These are phyloP conservation scores for Ridgeia piscesae DNA, from an alignment of 1,140 invertebrate genomes.

Conservation along the genomic window DNA sequence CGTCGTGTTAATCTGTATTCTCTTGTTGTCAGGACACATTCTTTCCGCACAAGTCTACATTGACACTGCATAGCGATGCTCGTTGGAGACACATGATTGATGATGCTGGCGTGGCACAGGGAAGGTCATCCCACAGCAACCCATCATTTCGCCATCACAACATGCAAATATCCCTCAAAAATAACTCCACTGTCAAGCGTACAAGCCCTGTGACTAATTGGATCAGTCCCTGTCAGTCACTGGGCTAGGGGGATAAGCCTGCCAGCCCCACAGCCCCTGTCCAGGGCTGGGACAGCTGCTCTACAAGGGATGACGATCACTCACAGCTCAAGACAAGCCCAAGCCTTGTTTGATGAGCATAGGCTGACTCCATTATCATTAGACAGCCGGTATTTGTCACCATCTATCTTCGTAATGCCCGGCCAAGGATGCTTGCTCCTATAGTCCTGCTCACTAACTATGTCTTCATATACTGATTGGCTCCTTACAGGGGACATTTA, in stretches of 20 bases:
- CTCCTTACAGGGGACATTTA: not conserved
- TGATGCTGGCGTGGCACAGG: not conserved
- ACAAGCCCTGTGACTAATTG: not conserved
- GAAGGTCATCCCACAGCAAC: not conserved
- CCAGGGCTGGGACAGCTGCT: not conserved
- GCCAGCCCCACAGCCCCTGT: not conserved
- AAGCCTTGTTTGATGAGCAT: not conserved
- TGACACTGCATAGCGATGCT: not conserved
- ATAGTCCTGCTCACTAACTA: not conserved
- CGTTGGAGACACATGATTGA: not conserved
- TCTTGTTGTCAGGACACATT: not conserved
- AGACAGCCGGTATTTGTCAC: not conserved
- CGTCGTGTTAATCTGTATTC: not conserved
- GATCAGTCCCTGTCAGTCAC: not conserved
- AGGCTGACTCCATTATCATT: not conserved
- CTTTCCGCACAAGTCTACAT: not conserved
- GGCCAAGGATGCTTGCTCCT: not conserved
- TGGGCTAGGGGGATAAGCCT: not conserved
- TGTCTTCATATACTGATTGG: conserved; percentile 5
- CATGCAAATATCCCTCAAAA: not conserved
- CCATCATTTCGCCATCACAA: not conserved
- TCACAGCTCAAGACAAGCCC: not conserved
- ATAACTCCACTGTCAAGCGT: not conserved
- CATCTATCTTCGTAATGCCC: not conserved
- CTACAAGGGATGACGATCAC: not conserved